phyloP scores from a whole-genome alignment of 2,888 invertebrate genomes.

The Parasteatoda lunata region DNA sequence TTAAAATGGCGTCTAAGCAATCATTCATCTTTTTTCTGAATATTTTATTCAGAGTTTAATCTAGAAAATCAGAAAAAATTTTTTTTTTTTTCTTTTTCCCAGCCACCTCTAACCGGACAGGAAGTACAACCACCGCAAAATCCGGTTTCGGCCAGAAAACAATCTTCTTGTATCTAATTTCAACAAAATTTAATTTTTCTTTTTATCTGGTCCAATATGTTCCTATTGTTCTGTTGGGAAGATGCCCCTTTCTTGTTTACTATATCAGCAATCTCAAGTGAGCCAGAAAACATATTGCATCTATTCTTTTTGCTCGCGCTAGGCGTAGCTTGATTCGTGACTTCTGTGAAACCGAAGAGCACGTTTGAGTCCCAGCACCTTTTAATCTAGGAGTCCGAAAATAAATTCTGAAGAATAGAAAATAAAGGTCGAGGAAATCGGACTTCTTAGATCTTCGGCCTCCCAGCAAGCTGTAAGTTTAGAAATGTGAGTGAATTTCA shows the following conservation, averaged over 20 bases:
- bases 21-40: neutral
- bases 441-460: neutral
- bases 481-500: neutral
- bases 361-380: constrained; percentile 25
- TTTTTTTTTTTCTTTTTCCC: neutral
- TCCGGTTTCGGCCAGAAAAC: constrained; percentile 4
- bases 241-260: too few relatives aligned
- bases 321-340: constrained; percentile 43
- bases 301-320: neutral
- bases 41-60: neutral
- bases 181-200: constrained; percentile 22
- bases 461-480: neutral
- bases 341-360: constrained; percentile 21
- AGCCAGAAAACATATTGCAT: too few relatives aligned
- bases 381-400: constrained; percentile 7
- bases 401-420: neutral
- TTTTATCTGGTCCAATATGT: neutral
- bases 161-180: neutral
- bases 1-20: too few relatives aligned
- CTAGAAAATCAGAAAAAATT: neutral
- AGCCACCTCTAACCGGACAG: neutral
- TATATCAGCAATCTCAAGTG: too few relatives aligned
- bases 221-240: neutral
- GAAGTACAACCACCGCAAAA: neutral
- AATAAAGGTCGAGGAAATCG: neutral